Conservation (phyloP, 1,140 invertebrate genomes). For the Thaumetopoea pityocampa region DNA sequence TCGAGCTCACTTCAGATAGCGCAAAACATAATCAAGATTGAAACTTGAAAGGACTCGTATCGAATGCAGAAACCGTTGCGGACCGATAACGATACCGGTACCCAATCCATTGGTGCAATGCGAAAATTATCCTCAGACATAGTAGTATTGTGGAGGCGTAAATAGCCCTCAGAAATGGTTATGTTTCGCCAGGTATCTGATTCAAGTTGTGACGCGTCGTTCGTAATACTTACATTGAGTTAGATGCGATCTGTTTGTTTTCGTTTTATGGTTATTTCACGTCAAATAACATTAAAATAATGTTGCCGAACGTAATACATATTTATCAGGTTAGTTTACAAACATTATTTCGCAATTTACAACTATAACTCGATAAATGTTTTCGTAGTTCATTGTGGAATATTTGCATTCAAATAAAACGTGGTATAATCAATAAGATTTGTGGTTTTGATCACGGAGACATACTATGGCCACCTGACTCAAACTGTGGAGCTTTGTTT, state of each 20-base stretch:
- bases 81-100: conserved; percentile 59
- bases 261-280: conserved; percentile 29
- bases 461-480: too few relatives aligned
- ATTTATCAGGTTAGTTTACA: too few relatives aligned
- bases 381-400: too few relatives aligned
- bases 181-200: conserved; percentile 67
- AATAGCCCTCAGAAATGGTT: conserved; percentile 60
- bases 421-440: too few relatives aligned
- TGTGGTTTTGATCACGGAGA: too few relatives aligned
- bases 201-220: conserved; percentile 63
- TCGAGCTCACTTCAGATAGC: conserved; percentile 24
- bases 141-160: conserved; percentile 53
- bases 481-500: too few relatives aligned
- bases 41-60: conserved; percentile 37
- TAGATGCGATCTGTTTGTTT: conserved; percentile 54
- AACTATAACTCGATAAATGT: too few relatives aligned
- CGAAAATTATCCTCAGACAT: conserved; percentile 58
- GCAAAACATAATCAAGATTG: conserved; percentile 35
- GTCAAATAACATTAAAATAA: conserved; percentile 23
- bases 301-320: conserved; percentile 8
- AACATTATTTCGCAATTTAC: too few relatives aligned
- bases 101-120: conserved; percentile 58
- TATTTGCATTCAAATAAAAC: too few relatives aligned
- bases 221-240: conserved; percentile 55
- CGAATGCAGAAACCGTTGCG: conserved; percentile 60